Base-by-base conservation (phyloP, 2,888 invertebrate genomes). In the Acleris laterana region DNA sequence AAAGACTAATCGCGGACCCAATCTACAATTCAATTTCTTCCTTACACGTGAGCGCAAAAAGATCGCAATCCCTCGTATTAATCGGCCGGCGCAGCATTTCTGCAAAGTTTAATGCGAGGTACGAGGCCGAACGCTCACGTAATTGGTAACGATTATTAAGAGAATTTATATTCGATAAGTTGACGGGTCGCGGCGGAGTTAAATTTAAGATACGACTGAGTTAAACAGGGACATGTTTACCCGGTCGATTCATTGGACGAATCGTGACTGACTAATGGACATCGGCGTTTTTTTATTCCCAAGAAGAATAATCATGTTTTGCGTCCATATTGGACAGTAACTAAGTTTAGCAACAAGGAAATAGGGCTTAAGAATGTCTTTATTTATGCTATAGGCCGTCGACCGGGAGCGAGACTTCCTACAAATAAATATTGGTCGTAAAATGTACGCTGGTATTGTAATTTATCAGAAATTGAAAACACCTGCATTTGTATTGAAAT, bases 111-210 rank as follows among this genome's bases (percentile, higher is more conserved):
- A 78, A 85, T 83, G 78, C 77, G 77, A 71, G 71, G 77, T 82
- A 83, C 86, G 85, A 89, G 87, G 86, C 85, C 84, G 81, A 84
- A 85, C 84, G 80, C 81, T 87, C 85, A 82, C 84, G 84, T 90
- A 89, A 90, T 90, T 88, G 89, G 87, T 84, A 87, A 87, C 84
- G 84, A 88, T 88, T 89, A 89, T 87, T 87, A 85, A 84, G 82
- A 82, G 82, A 89, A 89, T 90, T 89, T 88, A 90, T 89, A 85
- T 84, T 82, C 84, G 84, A 87, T 86, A 88, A 86, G 83, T 86
- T 87, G 88, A 87, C 88, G 86, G 81, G 80, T 81, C 82, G 78
- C 82, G 80, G 77, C 77, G 82, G 80, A 83, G 80, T 83, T 87
- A 82, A 85, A 86, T 82, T 84, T 77, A 85, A 88, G 57, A 66